These are phyloP conservation scores for Drosophila ochracea DNA, from an alignment of 2,888 invertebrate species.

Conservation along the genomic window DNA sequence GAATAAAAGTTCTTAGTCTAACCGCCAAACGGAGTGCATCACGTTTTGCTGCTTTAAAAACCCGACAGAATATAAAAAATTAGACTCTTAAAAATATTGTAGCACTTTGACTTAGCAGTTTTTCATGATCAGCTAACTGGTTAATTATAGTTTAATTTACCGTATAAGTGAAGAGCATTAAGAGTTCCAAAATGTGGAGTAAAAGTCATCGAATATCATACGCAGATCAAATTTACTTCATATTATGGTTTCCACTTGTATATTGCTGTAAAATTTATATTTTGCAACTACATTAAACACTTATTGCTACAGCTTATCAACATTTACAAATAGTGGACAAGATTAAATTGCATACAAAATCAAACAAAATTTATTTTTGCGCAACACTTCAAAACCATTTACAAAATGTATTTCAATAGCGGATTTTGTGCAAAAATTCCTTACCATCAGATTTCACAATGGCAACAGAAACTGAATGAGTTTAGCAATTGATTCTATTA, in stretches of 20 bases:
- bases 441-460: constrained; percentile 39
- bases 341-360: constrained; percentile 40
- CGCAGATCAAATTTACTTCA: neutral
- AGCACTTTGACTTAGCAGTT: neutral
- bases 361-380: constrained; percentile 37
- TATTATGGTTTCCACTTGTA: too few species aligned
- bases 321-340: neutral
- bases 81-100: too few species aligned
- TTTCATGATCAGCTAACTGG: too few species aligned
- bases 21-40: too few species aligned
- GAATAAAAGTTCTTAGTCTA: too few species aligned
- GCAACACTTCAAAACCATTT: constrained; percentile 45
- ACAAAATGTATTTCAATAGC: constrained; percentile 62
- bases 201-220: neutral
- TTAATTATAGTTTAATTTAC: neutral
- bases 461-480: constrained; percentile 24
- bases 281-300: too few species aligned
- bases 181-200: too few species aligned
- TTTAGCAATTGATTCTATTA: constrained; percentile 66
- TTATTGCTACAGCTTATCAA: neutral
- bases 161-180: too few species aligned
- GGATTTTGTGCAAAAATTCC: constrained; percentile 30
- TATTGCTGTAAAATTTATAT: too few species aligned
- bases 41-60: too few species aligned
- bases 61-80: too few species aligned